These are phyloP conservation scores for Garra rufa DNA, from an alignment of 2,113 vertebrate genomes.

Conservation along the genomic window DNA sequence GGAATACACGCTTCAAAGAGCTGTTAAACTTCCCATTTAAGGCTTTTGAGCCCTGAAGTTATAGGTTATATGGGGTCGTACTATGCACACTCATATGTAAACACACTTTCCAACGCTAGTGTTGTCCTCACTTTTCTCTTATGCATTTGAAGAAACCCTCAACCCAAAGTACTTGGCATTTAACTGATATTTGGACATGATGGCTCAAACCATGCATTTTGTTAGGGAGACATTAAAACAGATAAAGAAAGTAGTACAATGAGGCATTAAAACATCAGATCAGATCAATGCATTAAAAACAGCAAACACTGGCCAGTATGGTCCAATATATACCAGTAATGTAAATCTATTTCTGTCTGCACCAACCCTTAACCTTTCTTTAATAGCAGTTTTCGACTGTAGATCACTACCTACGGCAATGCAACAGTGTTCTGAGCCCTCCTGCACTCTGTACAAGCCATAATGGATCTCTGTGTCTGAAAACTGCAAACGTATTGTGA, in stretches of 20 bases:
- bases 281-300: neutral
- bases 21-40: constrained; percentile 25
- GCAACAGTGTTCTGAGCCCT: neutral
- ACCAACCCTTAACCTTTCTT: neutral
- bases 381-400: neutral
- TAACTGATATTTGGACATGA: neutral
- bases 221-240: neutral
- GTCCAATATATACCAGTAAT: neutral
- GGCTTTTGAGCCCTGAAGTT: neutral
- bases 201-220: neutral
- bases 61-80: neutral
- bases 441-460: neutral
- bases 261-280: neutral
- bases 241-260: neutral
- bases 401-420: neutral
- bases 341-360: neutral
- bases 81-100: neutral
- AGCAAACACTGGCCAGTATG: neutral
- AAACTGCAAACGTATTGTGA: neutral
- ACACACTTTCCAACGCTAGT: neutral
- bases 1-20: constrained; percentile 22
- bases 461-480: constrained; percentile 2
- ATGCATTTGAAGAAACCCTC: neutral
- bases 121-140: neutral
- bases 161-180: neutral